Conservation (phyloP, 2,888 invertebrate species). For the Eulithis prunata region DNA sequence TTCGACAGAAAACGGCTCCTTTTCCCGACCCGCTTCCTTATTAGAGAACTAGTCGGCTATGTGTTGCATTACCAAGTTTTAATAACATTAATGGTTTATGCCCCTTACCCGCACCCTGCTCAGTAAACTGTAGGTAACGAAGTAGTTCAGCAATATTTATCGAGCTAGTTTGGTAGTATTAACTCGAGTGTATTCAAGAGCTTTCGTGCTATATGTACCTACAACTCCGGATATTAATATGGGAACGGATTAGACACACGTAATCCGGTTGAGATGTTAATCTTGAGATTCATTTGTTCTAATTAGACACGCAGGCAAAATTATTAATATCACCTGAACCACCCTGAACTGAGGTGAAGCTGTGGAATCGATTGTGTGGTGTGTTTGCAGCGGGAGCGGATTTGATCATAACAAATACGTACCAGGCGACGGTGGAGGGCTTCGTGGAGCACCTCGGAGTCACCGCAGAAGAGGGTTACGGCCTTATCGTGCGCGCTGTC, state of each 20-base stretch:
- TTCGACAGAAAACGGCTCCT: conserved; percentile 68
- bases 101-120: conserved; percentile 71
- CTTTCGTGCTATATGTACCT: conserved; percentile 18
- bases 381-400: conserved; percentile 91
- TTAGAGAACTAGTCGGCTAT: conserved; percentile 64
- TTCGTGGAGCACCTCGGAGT: conserved; percentile 90
- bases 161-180: conserved; percentile 66
- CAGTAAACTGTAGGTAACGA: conserved; percentile 58
- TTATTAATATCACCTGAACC: conserved; percentile 53
- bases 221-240: conserved; percentile 33
- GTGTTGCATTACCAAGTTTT: conserved; percentile 74
- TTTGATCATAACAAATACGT: conserved; percentile 94
- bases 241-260: conserved; percentile 56
- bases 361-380: conserved; percentile 41
- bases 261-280: conserved; percentile 58
- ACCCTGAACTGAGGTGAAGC: conserved; percentile 26
- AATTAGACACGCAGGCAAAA: conserved; percentile 54
- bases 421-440: conserved; percentile 93
- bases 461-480: conserved; percentile 86
- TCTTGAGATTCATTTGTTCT: conserved; percentile 64
- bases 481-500: conserved; percentile 90
- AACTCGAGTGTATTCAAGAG: conserved; percentile 45
- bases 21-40: conserved; percentile 60
- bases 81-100: conserved; percentile 79
- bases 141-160: conserved; percentile 70